phyloP scores from a whole-genome alignment of 2,888 invertebrate species.

The Morpho deidamia region DNA sequence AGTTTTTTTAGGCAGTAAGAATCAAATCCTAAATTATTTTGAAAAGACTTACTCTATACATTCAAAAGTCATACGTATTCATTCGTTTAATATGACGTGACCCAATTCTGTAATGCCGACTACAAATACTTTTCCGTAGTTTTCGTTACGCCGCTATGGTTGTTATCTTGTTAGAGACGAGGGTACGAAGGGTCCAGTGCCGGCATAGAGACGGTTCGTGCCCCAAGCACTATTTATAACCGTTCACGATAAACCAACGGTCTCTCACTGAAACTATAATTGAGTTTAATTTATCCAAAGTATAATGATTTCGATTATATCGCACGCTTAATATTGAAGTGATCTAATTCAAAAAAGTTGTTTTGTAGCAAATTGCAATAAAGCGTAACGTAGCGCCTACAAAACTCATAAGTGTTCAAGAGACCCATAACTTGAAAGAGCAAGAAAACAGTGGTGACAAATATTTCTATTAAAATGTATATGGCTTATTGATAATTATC shows the following conservation, averaged over 20 bases:
- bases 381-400: no score
- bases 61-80: constrained; percentile 10
- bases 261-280: constrained; percentile 9
- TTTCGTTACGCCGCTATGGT: constrained; percentile 69
- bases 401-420: no score
- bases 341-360: no score
- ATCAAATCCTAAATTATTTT: not conserved
- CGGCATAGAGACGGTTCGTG: constrained; percentile 43
- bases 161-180: constrained; percentile 78
- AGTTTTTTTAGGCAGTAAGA: no score
- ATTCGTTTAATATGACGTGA: constrained; percentile 38
- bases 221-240: constrained; percentile 34
- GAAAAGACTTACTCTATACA: not conserved
- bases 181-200: constrained; percentile 64
- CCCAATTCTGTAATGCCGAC: constrained; percentile 61
- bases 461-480: no score
- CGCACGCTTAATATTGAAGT: no score
- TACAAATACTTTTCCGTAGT: constrained; percentile 73
- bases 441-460: no score
- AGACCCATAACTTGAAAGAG: no score
- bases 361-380: no score
- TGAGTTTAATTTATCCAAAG: no score
- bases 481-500: no score
- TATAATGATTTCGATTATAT: no score
- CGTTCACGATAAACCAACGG: constrained; percentile 36